Evolutionary conservation across 1,140 invertebrate species (phyloP), one percentile per base, ranked within the genome.

Genomic region (Aradophagus sp.): DNA sequence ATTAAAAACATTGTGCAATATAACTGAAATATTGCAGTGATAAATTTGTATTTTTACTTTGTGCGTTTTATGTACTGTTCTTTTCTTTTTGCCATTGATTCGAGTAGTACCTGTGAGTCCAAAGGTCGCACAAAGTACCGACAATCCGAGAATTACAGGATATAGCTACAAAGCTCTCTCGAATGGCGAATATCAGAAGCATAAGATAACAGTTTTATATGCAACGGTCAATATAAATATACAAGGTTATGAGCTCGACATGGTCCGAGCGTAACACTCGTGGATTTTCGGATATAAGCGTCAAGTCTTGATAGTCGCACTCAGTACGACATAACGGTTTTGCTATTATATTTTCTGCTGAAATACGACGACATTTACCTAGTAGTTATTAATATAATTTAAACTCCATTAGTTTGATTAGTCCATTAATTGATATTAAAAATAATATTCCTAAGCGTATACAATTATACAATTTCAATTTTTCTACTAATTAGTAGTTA

Each of bases 201-300:
- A 80, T 80, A 79, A 79, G 73, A 65, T 80, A 76, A 76, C 63
- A 74, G 61, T 80, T 80, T 78, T 80, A 80, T 77, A 77, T 68
- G 61, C 72, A 34, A 19, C 70, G 55, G 62, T 61, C 65, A 41
- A 56, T 75, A 80, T 79, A 80, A 80, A 78, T 77, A 80, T 77
- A 52, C 69, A 27, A 80, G 71, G 62, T 80, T 80, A 80, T 73
- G 78, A 77, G 77, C 76, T 75, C 76, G 53, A 65, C 52, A 38
- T 45, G 53, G 44, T 20, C 42, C 62, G 52, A 72, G 50, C 62
- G 45, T 66, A 74, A 70, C 53, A 74, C 65, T 65, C 53, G 32
- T 50, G 44, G 53, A 74, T 58, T 70, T 74, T 74, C 59, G 52
- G 62, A 59, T 70, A 70, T 50, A 11, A 62, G 47, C 52, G 61